A percentile compares a stretch with the other conserved stretches of the same genome.
These are phyloP conservation scores for Diadromus collaris DNA, from an alignment of 2,888 invertebrate genomes.

Conservation along the genomic window DNA sequence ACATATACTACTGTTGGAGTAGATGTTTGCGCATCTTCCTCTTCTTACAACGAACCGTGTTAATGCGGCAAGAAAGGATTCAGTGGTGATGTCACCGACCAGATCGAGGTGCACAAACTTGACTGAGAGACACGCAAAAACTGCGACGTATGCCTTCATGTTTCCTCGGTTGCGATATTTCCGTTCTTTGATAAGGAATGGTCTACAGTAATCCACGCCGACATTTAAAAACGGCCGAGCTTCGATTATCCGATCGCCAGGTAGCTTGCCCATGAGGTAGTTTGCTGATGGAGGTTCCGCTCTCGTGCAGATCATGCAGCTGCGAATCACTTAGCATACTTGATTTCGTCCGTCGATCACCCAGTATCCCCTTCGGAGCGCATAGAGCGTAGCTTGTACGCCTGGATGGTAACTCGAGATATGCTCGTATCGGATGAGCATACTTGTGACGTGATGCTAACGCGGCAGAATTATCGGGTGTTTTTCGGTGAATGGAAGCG, in stretches of 20 bases:
- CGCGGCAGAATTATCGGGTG: conserved; percentile 12
- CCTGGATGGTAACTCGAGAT: background rate
- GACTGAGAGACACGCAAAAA: conserved; percentile 53
- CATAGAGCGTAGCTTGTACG: background rate
- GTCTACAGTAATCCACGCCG: conserved; percentile 50
- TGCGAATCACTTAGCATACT: conserved; percentile 14
- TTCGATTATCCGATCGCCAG: conserved; percentile 19
- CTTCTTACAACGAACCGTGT: conserved; percentile 54
- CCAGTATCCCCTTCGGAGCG: background rate
- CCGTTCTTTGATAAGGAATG: conserved; percentile 54
- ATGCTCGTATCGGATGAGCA: background rate
- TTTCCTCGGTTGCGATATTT: conserved; percentile 45
- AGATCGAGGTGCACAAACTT: conserved; percentile 60
- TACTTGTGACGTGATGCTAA: background rate
- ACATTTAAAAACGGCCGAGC: conserved; percentile 37
- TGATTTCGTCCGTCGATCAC: background rate
- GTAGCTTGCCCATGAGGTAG: conserved; percentile 50
- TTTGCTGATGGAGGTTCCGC: conserved; percentile 35
- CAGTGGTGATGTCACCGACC: conserved; percentile 57
- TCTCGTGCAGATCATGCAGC: conserved; percentile 47
- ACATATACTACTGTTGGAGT: conserved; percentile 61
- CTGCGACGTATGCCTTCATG: conserved; percentile 51
- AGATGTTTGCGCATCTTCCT: conserved; percentile 37
- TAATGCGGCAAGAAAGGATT: conserved; percentile 59
- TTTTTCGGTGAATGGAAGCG: background rate